Evolutionary conservation across 2,113 vertebrate genomes (phyloP).

Genomic region (Dasyurus viverrinus): DNA sequence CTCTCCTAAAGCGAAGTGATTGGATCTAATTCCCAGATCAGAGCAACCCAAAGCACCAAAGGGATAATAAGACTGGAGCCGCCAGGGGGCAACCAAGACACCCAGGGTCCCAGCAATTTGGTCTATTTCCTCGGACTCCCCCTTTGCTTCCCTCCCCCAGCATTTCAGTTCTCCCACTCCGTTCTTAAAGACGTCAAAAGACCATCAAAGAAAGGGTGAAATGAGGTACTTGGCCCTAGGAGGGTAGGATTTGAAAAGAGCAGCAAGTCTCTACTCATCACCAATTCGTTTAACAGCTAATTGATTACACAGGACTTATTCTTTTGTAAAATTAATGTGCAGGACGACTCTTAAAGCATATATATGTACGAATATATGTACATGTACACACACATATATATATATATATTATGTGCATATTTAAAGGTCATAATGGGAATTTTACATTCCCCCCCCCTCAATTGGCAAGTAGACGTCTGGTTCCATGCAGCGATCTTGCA

Average conservation of each 20-base stretch:
- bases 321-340: conserved; percentile 74
- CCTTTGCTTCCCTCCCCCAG: neutral
- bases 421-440: neutral
- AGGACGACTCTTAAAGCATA: conserved; percentile 46
- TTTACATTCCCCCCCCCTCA: neutral
- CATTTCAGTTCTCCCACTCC: neutral
- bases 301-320: conserved; percentile 80
- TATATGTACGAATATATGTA: neutral
- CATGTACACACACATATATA: no score
- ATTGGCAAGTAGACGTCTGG: neutral
- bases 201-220: neutral
- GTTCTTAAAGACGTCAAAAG: conserved; percentile 7
- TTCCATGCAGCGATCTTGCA: neutral
- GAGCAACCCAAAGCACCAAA: neutral
- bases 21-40: neutral
- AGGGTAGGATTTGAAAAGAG: neutral
- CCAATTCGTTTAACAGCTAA: conserved; percentile 77
- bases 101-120: neutral
- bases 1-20: neutral
- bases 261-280: conserved; percentile 29
- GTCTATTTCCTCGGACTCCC: neutral
- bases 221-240: neutral
- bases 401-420: neutral
- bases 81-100: conserved; percentile 58
- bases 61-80: conserved; percentile 11